These are phyloP conservation scores for Meloidogyne floridensis DNA, from an alignment of 1,140 invertebrate genomes.

Conservation along the genomic window DNA sequence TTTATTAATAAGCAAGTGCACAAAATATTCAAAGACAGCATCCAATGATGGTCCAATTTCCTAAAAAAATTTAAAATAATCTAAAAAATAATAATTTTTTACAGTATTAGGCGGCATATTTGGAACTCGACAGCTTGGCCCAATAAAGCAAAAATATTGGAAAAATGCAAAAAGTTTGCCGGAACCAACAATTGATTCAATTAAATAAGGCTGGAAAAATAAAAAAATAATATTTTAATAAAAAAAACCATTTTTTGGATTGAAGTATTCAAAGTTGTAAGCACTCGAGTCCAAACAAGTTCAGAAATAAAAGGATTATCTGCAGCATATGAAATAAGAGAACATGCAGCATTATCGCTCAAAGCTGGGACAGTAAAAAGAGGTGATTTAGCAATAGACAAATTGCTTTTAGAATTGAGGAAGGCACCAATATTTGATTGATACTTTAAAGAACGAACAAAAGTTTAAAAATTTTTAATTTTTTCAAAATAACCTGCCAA, in stretches of 20 bases:
- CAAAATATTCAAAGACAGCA: slow-evolving; percentile 7
- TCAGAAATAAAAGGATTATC: slow-evolving; percentile 24
- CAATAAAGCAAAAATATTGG: slow-evolving; percentile 19
- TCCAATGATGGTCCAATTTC: slow-evolving; percentile 14
- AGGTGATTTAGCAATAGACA: background rate
- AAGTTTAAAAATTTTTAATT: background rate
- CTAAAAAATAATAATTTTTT: no score
- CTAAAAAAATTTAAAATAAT: background rate
- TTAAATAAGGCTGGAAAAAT: slow-evolving; percentile 29
- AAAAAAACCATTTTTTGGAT: slow-evolving; percentile 17
- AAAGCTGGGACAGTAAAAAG: background rate
- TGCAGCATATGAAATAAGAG: slow-evolving; percentile 24
- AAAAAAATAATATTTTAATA: background rate
- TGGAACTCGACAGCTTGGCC: background rate
- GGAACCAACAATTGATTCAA: slow-evolving; percentile 14
- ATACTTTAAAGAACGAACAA: background rate
- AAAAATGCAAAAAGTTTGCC: background rate
- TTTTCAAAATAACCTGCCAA: slow-evolving; percentile 1
- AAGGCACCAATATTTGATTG: slow-evolving; percentile 21
- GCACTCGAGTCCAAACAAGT: slow-evolving; percentile 28
- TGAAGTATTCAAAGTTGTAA: slow-evolving; percentile 29
- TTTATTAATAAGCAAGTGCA: background rate
- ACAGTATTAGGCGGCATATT: slow-evolving; percentile 12
- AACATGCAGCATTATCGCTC: slow-evolving; percentile 13
- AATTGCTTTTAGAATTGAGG: slow-evolving; percentile 26